Conservation (phyloP, 1,140 invertebrate species). For the Meloidogyne hapla region DNA sequence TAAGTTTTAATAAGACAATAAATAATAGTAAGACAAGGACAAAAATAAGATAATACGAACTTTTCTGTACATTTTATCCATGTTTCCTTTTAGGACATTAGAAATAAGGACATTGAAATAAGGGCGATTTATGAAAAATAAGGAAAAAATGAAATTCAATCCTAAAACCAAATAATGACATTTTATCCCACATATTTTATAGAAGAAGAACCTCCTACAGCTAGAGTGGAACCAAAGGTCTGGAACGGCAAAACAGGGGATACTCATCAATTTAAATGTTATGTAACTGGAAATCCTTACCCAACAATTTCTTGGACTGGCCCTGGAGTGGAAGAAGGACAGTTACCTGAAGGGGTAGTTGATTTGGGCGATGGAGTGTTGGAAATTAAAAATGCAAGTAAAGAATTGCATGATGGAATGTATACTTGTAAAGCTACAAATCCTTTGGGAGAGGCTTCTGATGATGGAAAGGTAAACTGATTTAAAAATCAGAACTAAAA, state of each 20-base stretch:
- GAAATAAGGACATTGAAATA: too few relatives aligned
- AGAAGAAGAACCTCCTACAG: slow-evolving; percentile 63
- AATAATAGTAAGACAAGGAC: too few relatives aligned
- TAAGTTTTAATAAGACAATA: slow-evolving; percentile 22
- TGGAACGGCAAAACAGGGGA: slow-evolving; percentile 63
- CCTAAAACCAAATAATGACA: background rate
- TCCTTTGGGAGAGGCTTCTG: slow-evolving; percentile 58
- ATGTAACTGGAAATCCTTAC: slow-evolving; percentile 52
- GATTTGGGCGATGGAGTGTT: slow-evolving; percentile 58
- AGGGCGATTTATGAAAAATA: too few relatives aligned
- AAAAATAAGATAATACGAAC: too few relatives aligned
- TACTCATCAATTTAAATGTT: slow-evolving; percentile 58
- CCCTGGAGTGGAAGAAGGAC: slow-evolving; percentile 34
- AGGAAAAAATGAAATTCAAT: too few relatives aligned
- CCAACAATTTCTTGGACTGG: slow-evolving; percentile 40
- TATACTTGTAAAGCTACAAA: slow-evolving; percentile 58
- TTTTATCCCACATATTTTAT: slow-evolving; percentile 26
- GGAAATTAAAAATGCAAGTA: slow-evolving; percentile 57
- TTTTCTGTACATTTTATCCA: too few relatives aligned
- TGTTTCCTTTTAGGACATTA: too few relatives aligned
- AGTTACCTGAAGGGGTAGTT: slow-evolving; percentile 56
- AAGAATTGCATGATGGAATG: slow-evolving; percentile 45
- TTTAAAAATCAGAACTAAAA: slow-evolving; percentile 15
- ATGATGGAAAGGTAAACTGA: slow-evolving; percentile 52
- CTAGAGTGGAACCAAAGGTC: slow-evolving; percentile 60